A percentile compares a stretch with the other conserved stretches of the same genome.
phyloP scores from a whole-genome alignment of 2,888 invertebrate genomes.

The Isoperla grammatica region DNA sequence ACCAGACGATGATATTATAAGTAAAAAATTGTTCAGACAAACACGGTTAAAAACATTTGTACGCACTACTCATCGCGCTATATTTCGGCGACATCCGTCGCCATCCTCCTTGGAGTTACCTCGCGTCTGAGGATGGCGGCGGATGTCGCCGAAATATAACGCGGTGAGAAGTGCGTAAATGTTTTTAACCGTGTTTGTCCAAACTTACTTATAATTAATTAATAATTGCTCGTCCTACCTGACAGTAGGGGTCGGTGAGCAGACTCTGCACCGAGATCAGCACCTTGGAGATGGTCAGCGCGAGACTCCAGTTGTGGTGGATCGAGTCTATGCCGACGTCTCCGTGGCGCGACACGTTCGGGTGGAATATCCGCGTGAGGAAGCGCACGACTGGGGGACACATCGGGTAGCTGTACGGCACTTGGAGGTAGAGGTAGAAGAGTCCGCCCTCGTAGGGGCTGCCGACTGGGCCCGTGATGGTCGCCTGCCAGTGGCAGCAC shows the following conservation, averaged over 20 bases:
- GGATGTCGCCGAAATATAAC: no score
- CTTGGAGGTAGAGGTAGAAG: constrained; percentile 82
- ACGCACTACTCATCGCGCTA: no score
- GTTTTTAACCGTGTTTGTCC: no score
- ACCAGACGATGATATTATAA: no score
- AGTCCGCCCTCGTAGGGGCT: constrained; percentile 93
- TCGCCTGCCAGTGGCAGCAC: constrained; percentile 91
- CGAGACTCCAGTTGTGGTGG: constrained; percentile 94
- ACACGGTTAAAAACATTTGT: no score
- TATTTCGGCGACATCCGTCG: no score
- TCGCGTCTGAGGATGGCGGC: no score
- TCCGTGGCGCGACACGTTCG: constrained; percentile 91
- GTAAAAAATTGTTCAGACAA: no score
- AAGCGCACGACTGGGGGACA: constrained; percentile 87
- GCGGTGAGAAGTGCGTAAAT: no score
- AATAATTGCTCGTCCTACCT: constrained; percentile 54
- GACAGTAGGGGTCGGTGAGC: constrained; percentile 83
- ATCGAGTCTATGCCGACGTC: constrained; percentile 95
- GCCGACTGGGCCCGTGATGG: constrained; percentile 83
- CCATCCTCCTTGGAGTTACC: no score
- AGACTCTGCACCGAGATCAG: constrained; percentile 83
- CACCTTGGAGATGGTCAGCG: constrained; percentile 83
- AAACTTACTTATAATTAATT: no score
- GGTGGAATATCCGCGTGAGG: constrained; percentile 88
- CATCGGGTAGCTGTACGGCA: constrained; percentile 69